Evolutionary conservation across 2,113 vertebrate genomes (phyloP), one percentile per base, ranked within the genome.

Genomic region (Sapayoa aenigma): DNA sequence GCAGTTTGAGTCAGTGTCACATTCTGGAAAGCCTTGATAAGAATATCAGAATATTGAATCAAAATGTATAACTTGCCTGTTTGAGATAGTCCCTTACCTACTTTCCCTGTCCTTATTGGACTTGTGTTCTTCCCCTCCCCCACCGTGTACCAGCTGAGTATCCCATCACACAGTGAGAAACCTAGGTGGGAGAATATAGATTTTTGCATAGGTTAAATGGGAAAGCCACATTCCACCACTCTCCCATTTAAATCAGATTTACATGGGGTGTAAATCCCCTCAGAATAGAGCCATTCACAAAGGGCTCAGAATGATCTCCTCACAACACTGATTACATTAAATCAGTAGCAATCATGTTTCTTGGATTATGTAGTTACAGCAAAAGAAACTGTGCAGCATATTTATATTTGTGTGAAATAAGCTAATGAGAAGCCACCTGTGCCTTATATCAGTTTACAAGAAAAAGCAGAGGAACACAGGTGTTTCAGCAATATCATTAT

Each of bases 341-440:
- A 97, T 97, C 96, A 93, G 85, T 42, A 82, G 56, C 84, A 96
- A 96, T 97, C 96, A 71, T 96, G 93, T 97, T 96, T 94, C 86
- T 89, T 83, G 79, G 93, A 96, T 97, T 96, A 96, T 94, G 93
- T 44, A 93, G 94, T 91, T 97, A 94, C 93, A 95, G 89, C 72
- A 91, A 89, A 89, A 90, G 89, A 93, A 96, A 96, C 81, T 87
- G 85, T 80, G 93, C 90, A 55, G 59, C 27, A 18, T 97, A 96
- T 97, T 97, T 97, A 95, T 97, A 97, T 97, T 98, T 97, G 94
- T 95, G 94, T 92, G 97, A 97, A 97, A 96, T 97, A 97, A 97
- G 94, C 96, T 97, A 97, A 98, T 89, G 96, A 97, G 91, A 68
- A 96, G 72, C 94, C 97, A 97, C 98, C 97, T 97, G 96, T 94